phyloP scores from a whole-genome alignment of 23 tunicate genomes.

The Ascidia mentula region DNA sequence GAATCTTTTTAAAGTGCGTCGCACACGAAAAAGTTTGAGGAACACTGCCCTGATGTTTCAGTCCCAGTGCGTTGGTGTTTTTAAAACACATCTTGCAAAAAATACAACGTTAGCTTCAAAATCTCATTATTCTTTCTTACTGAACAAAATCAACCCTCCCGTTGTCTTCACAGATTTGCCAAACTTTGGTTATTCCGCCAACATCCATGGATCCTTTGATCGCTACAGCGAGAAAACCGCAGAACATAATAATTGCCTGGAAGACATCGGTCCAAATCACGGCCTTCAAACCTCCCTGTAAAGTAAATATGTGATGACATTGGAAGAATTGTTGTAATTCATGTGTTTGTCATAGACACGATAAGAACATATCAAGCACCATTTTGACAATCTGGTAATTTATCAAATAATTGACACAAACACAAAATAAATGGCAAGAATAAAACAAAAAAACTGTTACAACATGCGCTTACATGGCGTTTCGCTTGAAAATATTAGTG shows the following conservation, averaged over 20 bases:
- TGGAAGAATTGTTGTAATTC: neutral
- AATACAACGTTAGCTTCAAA: too few species aligned
- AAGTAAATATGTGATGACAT: neutral
- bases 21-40: too few species aligned
- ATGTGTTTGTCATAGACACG: neutral
- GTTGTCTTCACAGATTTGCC: slow-evolving; percentile 55
- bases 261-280: slow-evolving; percentile 76
- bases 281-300: slow-evolving; percentile 65
- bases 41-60: too few species aligned
- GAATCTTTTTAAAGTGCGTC: too few species aligned
- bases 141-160: slow-evolving; percentile 63
- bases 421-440: neutral
- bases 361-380: neutral
- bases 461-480: too few species aligned
- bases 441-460: too few species aligned
- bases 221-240: slow-evolving; percentile 32
- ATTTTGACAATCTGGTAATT: too few species aligned
- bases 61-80: too few species aligned
- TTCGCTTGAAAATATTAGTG: too few species aligned
- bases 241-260: slow-evolving; percentile 39
- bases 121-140: too few species aligned
- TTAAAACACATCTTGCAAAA: too few species aligned
- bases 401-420: too few species aligned
- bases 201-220: slow-evolving; percentile 29
- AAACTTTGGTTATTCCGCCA: slow-evolving; percentile 53